A percentile compares a stretch with the other conserved stretches of the same genome.
phyloP scores from a whole-genome alignment of 2,797 vertebrate species.

The Acanthurus tractus region DNA sequence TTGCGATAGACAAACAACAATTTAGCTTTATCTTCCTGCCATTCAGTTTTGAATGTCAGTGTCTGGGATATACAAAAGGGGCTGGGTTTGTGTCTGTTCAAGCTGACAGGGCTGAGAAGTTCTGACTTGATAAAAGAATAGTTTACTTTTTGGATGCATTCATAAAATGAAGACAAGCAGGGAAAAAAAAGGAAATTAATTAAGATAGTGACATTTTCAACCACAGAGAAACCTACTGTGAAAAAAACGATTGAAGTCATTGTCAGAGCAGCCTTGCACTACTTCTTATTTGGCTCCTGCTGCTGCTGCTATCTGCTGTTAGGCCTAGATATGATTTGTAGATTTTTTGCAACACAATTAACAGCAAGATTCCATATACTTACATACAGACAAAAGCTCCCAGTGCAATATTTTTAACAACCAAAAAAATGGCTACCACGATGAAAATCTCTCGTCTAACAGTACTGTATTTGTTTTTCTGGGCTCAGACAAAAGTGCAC shows the following conservation, averaged over 20 bases:
- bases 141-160: conserved; percentile 11
- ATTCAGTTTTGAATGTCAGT: conserved; percentile 41
- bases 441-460: background rate
- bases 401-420: conserved; percentile 2
- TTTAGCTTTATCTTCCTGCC: conserved; percentile 18
- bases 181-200: conserved; percentile 31
- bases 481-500: background rate
- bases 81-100: background rate
- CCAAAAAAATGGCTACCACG: background rate
- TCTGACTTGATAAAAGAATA: conserved; percentile 7
- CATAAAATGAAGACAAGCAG: conserved; percentile 15
- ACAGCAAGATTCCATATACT: conserved; percentile 2
- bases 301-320: conserved; percentile 35
- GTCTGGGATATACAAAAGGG: conserved; percentile 8
- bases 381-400: background rate
- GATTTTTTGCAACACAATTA: conserved; percentile 24
- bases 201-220: conserved; percentile 41
- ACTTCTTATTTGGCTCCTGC: conserved; percentile 42
- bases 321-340: conserved; percentile 19
- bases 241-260: conserved; percentile 21
- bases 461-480: background rate
- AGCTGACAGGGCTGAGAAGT: conserved; percentile 12
- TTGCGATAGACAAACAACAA: conserved; percentile 19
- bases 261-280: conserved; percentile 25
- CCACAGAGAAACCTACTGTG: conserved; percentile 22